These are phyloP conservation scores for Sminthurinus aureus DNA, from an alignment of 2,888 invertebrate species.

Conservation along the genomic window DNA sequence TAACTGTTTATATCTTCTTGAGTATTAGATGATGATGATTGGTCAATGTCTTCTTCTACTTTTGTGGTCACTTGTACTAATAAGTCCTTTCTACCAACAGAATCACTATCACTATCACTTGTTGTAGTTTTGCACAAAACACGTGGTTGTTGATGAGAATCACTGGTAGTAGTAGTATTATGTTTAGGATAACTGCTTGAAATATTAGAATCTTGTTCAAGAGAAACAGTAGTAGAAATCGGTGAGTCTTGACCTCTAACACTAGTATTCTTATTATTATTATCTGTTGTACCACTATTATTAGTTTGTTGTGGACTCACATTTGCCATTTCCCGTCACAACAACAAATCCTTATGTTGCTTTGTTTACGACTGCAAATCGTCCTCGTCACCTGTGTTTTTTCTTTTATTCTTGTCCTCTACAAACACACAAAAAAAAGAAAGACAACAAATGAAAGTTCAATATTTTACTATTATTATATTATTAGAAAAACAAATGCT, in stretches of 20 bases:
- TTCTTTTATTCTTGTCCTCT: background rate
- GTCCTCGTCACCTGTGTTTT: background rate
- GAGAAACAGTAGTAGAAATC: background rate
- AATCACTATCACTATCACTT: background rate
- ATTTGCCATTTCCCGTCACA: conserved; percentile 6
- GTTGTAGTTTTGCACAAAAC: conserved; percentile 19
- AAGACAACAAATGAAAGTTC: too few relatives aligned
- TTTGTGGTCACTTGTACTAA: background rate
- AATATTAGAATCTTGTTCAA: conserved; percentile 33
- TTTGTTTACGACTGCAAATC: background rate
- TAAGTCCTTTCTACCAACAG: background rate
- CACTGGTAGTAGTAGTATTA: background rate
- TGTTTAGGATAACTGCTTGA: conserved; percentile 23
- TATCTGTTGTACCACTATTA: background rate
- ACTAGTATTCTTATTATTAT: background rate
- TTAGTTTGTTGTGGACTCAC: conserved; percentile 22
- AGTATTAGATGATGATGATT: background rate
- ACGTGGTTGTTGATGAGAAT: background rate
- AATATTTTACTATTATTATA: too few relatives aligned
- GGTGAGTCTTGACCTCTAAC: background rate
- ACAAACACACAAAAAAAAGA: background rate
- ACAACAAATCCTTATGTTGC: background rate
- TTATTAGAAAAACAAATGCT: too few relatives aligned
- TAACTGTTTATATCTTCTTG: background rate
- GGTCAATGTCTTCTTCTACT: background rate